A percentile compares a stretch with the other conserved stretches of the same genome.
phyloP scores from a whole-genome alignment of 2,888 invertebrate genomes.

The Hetaerina titia region DNA sequence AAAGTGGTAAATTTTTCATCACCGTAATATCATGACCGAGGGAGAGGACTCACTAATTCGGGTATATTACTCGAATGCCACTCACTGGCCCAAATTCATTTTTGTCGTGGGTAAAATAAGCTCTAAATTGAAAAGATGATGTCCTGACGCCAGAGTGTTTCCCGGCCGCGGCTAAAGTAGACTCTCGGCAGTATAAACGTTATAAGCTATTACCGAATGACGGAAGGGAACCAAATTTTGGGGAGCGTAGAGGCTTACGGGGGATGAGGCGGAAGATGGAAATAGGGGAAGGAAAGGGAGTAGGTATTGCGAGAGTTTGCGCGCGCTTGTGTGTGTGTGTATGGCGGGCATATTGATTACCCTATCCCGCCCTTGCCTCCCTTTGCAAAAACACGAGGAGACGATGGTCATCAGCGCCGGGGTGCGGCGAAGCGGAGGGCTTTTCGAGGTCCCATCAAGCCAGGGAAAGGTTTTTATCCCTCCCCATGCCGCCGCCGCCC shows the following conservation, averaged over 20 bases:
- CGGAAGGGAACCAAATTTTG: not conserved
- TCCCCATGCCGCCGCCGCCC: not conserved
- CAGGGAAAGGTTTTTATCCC: conserved; percentile 17
- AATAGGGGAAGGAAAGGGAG: not conserved
- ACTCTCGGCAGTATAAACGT: not conserved
- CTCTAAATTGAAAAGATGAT: no score
- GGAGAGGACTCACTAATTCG: no score
- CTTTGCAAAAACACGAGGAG: not conserved
- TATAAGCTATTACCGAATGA: not conserved
- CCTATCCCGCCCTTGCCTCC: not conserved
- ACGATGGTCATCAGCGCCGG: not conserved
- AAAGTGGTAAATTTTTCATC: no score
- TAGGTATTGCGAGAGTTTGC: not conserved
- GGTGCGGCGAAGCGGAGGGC: not conserved
- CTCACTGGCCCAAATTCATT: no score
- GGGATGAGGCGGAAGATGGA: not conserved
- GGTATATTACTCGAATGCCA: no score
- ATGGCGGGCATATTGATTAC: conserved; percentile 3
- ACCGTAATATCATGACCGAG: no score
- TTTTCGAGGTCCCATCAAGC: conserved; percentile 20
- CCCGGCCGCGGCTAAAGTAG: no score
- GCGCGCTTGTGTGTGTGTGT: not conserved
- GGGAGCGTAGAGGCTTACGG: not conserved
- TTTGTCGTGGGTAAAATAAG: no score
- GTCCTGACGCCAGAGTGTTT: no score